Conservation (phyloP, 2,113 vertebrate genomes). For the Salminus brasiliensis region DNA sequence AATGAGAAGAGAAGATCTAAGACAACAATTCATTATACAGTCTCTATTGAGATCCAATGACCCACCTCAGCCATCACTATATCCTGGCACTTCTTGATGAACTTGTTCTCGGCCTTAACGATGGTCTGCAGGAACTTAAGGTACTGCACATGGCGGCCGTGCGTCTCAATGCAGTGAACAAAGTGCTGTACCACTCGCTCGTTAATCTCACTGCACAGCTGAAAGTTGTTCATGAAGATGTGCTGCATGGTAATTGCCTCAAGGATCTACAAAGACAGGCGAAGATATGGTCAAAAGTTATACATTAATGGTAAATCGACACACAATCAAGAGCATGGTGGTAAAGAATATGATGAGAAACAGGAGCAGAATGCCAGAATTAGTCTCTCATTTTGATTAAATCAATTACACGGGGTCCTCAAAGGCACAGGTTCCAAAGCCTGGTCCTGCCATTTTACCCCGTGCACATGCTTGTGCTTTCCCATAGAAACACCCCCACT, state of each 20-base stretch:
- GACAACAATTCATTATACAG: background rate
- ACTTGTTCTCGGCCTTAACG: slow-evolving; percentile 96
- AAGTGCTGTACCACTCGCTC: slow-evolving; percentile 97
- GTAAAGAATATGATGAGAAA: too few relatives aligned
- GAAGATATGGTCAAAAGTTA: background rate
- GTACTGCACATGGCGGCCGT: slow-evolving; percentile 95
- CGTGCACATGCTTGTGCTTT: too few relatives aligned
- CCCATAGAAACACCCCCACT: too few relatives aligned
- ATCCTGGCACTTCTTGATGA: slow-evolving; percentile 99
- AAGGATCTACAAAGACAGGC: slow-evolving; percentile 84
- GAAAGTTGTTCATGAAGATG: slow-evolving; percentile 99
- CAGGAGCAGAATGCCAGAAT: too few relatives aligned
- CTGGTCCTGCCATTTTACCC: too few relatives aligned
- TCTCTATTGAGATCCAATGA: background rate
- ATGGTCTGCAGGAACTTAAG: slow-evolving; percentile 98
- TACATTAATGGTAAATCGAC: background rate
- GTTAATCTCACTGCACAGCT: slow-evolving; percentile 97
- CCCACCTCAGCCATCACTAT: slow-evolving; percentile 98
- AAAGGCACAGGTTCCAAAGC: too few relatives aligned
- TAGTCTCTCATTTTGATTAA: too few relatives aligned
- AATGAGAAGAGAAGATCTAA: background rate
- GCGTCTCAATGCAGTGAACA: slow-evolving; percentile 97
- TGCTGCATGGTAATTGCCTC: slow-evolving; percentile 98
- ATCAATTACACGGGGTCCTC: too few relatives aligned
- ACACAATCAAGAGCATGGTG: background rate